These are phyloP conservation scores for Sardina pilchardus DNA, from an alignment of 2,113 vertebrate species.

Conservation along the genomic window DNA sequence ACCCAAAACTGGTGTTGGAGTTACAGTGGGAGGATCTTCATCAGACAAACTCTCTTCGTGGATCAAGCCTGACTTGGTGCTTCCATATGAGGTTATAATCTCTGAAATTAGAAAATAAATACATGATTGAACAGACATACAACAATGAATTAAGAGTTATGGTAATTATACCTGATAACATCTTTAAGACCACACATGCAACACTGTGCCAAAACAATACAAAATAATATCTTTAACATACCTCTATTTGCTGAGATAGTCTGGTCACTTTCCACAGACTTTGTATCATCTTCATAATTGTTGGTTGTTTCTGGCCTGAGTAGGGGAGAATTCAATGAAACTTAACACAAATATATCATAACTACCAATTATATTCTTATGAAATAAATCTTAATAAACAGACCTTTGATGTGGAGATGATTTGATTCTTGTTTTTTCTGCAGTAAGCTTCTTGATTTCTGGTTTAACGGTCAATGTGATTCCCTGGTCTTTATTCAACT, in stretches of 20 bases:
- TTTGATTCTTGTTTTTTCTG: slow-evolving; percentile 78
- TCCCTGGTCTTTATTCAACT: slow-evolving; percentile 82
- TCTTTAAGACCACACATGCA: background rate
- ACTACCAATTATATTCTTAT: background rate
- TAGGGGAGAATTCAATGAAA: background rate
- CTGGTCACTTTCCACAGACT: slow-evolving; percentile 72
- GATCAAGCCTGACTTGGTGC: slow-evolving; percentile 60
- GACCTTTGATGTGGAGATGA: slow-evolving; percentile 78
- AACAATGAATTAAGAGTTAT: background rate
- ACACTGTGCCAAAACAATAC: background rate
- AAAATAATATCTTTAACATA: slow-evolving; percentile 59
- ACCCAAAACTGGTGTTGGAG: slow-evolving; percentile 55
- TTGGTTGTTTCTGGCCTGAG: slow-evolving; percentile 77
- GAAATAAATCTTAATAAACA: background rate
- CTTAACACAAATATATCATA: background rate
- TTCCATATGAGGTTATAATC: slow-evolving; percentile 37
- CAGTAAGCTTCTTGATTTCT: slow-evolving; percentile 75
- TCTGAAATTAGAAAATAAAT: slow-evolving; percentile 44
- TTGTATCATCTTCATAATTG: slow-evolving; percentile 72
- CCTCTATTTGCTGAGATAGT: slow-evolving; percentile 69
- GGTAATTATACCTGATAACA: background rate
- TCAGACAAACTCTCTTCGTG: slow-evolving; percentile 64
- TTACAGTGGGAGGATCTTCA: slow-evolving; percentile 63
- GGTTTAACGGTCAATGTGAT: slow-evolving; percentile 74
- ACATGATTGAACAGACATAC: background rate